These are phyloP conservation scores for Schizopygopsis malacanthus DNA, from an alignment of 2,797 vertebrate genomes.

Conservation along the genomic window DNA sequence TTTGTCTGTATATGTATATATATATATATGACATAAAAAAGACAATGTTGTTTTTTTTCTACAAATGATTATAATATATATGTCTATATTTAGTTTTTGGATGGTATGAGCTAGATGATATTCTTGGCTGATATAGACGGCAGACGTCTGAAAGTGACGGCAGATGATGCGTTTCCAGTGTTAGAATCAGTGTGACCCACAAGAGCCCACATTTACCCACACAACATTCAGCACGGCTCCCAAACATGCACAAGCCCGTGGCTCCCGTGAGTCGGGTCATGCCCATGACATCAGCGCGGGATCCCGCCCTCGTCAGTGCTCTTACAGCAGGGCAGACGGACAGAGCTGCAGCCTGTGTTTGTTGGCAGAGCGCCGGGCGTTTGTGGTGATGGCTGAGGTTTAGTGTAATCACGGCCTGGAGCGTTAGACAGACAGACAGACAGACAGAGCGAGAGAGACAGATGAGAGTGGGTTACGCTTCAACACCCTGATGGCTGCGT, in stretches of 20 bases:
- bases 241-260: background rate
- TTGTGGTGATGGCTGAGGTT: constrained; percentile 77
- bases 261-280: constrained; percentile 58
- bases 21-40: too few species aligned
- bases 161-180: constrained; percentile 5
- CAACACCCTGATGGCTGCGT: background rate
- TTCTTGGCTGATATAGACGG: background rate
- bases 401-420: constrained; percentile 51
- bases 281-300: constrained; percentile 77
- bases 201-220: background rate
- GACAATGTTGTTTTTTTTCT: too few species aligned
- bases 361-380: constrained; percentile 70
- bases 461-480: constrained; percentile 32
- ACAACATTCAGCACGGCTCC: background rate
- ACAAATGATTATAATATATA: too few species aligned
- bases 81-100: background rate
- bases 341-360: constrained; percentile 70
- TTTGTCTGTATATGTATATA: too few species aligned
- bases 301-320: constrained; percentile 68
- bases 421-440: constrained; percentile 54
- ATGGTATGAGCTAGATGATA: background rate
- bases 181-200: background rate
- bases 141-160: constrained; percentile 10
- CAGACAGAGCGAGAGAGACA: constrained; percentile 7
- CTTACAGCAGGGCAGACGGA: constrained; percentile 65